A percentile compares a stretch with the other conserved stretches of the same genome.
Conservation (phyloP, 2,113 vertebrate genomes). For the Paramormyrops kingsleyae region DNA sequence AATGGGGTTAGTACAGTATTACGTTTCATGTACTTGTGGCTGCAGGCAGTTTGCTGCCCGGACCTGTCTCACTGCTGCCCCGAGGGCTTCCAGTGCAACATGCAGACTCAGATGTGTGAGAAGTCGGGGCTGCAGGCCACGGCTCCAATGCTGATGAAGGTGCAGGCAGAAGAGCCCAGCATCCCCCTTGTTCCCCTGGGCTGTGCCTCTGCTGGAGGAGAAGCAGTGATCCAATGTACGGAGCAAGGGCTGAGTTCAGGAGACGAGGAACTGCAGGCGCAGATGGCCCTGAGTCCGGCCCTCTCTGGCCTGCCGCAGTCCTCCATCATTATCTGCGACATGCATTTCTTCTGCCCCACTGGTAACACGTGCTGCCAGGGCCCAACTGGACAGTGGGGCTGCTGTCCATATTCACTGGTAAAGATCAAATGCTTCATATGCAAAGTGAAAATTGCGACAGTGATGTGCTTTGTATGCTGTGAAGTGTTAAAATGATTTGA, state of each 20-base stretch:
- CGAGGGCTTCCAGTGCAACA: constrained; percentile 40
- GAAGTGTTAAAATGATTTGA: background rate
- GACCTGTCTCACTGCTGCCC: constrained; percentile 61
- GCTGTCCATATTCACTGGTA: constrained; percentile 60
- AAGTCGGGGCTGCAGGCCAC: background rate
- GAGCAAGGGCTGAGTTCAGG: constrained; percentile 6
- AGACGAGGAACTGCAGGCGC: background rate
- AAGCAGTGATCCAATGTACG: constrained; percentile 43
- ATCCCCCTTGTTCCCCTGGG: background rate
- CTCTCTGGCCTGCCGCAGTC: background rate
- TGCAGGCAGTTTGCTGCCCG: constrained; percentile 56
- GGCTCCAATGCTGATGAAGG: background rate
- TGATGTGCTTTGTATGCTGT: background rate
- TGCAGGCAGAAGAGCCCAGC: background rate
- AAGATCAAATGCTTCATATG: background rate
- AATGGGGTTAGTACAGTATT: background rate
- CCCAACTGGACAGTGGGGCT: constrained; percentile 41
- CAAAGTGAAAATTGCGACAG: background rate
- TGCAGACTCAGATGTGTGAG: background rate
- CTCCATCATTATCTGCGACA: constrained; percentile 48
- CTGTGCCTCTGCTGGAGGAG: background rate
- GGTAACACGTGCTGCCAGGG: constrained; percentile 51
- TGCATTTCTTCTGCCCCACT: constrained; percentile 37
- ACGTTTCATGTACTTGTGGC: background rate
- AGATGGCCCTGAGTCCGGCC: constrained; percentile 25